Conservation (phyloP, 30 jellyfish, hydroid and myxozoan genomes). For the Hydractinia echinata region DNA sequence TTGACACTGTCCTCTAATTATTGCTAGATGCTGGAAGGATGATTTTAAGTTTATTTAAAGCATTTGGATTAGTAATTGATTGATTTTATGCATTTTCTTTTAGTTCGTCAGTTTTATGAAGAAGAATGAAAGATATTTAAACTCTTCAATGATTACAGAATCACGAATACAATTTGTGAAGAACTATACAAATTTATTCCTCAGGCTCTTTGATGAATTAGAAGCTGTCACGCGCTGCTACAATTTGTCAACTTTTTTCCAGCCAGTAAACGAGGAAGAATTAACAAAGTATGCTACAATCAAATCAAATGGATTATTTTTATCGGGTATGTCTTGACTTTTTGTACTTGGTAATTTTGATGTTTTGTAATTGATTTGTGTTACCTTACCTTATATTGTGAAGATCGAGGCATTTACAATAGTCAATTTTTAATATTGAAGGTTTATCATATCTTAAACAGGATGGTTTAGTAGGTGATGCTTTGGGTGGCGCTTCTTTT, state of each 20-base stretch:
- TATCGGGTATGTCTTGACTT: slow-evolving; percentile 47
- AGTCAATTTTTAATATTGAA: no score
- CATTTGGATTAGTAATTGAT: no score
- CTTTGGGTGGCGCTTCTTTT: no score
- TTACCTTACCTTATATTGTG: background rate
- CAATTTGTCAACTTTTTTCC: slow-evolving; percentile 48
- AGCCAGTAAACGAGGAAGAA: slow-evolving; percentile 50
- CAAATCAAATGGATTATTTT: slow-evolving; percentile 52
- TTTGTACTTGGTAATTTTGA: background rate
- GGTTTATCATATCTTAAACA: no score
- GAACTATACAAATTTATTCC: background rate
- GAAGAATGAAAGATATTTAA: background rate
- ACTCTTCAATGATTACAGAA: background rate
- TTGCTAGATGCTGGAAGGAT: no score
- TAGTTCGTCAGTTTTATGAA: background rate
- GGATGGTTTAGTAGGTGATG: no score
- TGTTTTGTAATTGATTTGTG: background rate
- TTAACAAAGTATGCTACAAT: slow-evolving; percentile 50
- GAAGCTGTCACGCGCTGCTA: slow-evolving; percentile 51
- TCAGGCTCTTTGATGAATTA: background rate
- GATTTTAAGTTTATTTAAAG: no score
- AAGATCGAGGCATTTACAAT: no score
- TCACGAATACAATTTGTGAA: background rate
- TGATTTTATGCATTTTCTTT: background rate
- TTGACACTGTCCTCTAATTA: no score